These are phyloP conservation scores for Tridacna gigas DNA, from an alignment of 2,888 invertebrate species.

Conservation along the genomic window DNA sequence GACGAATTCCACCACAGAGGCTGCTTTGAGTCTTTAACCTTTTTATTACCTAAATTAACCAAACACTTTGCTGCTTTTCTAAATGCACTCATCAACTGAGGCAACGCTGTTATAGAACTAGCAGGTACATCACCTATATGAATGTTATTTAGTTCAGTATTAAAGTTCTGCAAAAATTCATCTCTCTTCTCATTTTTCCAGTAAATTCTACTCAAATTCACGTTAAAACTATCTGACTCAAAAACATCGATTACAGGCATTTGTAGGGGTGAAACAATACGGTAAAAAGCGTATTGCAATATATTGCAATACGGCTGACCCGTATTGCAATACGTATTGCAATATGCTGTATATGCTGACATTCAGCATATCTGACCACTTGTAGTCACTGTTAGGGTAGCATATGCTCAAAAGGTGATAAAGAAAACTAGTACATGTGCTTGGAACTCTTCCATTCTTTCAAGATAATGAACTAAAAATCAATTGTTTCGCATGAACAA, in stretches of 20 bases:
- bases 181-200: conserved; percentile 1
- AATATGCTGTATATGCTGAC: no score
- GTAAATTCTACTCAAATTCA: neutral
- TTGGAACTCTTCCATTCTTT: no score
- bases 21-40: neutral
- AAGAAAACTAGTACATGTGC: no score
- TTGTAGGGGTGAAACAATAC: no score
- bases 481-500: no score
- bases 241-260: neutral
- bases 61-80: neutral
- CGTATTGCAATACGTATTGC: no score
- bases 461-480: no score
- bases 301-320: no score
- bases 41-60: neutral
- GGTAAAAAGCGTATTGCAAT: no score
- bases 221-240: neutral
- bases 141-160: neutral
- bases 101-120: neutral
- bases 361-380: no score
- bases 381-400: no score
- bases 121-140: neutral
- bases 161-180: neutral
- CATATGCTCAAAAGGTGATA: no score
- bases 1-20: neutral
- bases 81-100: neutral